These are phyloP conservation scores for Mallotus villosus DNA, from an alignment of 2,797 vertebrate genomes.

Conservation along the genomic window DNA sequence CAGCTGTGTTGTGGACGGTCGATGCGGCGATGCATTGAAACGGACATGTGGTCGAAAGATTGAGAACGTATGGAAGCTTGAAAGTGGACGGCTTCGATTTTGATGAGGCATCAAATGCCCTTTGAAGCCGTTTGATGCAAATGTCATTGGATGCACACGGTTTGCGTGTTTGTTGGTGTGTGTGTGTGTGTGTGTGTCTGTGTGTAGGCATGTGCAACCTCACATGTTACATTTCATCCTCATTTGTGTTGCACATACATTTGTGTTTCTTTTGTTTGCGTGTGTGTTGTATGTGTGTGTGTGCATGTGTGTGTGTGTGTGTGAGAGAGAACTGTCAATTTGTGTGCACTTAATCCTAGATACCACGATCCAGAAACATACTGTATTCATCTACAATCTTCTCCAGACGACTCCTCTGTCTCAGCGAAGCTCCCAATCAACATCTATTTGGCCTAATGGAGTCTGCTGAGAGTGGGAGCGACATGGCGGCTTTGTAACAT, in stretches of 20 bases:
- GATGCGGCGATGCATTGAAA: too few relatives aligned
- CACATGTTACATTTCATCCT: too few relatives aligned
- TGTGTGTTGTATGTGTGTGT: neutral
- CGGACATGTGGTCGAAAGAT: too few relatives aligned
- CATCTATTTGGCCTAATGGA: neutral
- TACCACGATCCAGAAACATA: neutral
- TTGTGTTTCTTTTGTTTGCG: too few relatives aligned
- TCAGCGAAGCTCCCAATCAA: neutral
- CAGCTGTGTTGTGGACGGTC: too few relatives aligned
- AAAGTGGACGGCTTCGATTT: too few relatives aligned
- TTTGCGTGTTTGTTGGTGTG: neutral
- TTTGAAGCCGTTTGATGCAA: neutral
- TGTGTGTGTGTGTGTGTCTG: neutral
- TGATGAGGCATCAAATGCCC: neutral
- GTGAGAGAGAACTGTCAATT: neutral
- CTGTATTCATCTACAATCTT: neutral
- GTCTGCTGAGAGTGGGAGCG: neutral
- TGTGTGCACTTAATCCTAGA: conserved; percentile 9
- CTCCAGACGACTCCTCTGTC: neutral
- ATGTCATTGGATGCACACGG: neutral
- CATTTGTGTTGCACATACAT: too few relatives aligned
- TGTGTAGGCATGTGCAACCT: neutral
- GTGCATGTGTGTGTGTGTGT: neutral
- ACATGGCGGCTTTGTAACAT: neutral
- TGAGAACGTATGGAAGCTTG: too few relatives aligned